A percentile compares a stretch with the other conserved stretches of the same genome.
Conservation (phyloP, 2,113 vertebrate species). For the Paratilapia polleni region DNA sequence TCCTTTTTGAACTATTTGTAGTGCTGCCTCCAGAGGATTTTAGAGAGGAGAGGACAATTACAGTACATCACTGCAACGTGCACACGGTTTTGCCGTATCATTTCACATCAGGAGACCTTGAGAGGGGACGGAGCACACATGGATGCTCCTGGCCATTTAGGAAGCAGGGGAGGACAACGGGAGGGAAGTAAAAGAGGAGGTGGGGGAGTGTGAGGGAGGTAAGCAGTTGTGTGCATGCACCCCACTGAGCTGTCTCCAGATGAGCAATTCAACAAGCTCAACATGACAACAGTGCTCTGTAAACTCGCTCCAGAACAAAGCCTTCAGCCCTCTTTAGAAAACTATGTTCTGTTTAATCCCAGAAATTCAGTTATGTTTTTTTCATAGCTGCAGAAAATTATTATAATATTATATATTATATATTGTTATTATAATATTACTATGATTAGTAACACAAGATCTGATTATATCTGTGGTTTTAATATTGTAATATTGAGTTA, state of each 20-base stretch:
- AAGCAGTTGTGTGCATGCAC: neutral
- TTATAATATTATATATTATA: neutral
- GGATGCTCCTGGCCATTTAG: constrained; percentile 35
- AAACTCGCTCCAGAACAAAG: constrained; percentile 6
- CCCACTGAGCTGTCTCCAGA: constrained; percentile 21
- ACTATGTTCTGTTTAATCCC: neutral
- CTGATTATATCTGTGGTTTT: neutral
- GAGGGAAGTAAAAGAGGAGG: neutral
- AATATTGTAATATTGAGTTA: neutral
- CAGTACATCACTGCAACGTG: neutral
- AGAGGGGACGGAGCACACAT: constrained; percentile 23
- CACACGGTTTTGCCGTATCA: neutral
- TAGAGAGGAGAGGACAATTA: constrained; percentile 31
- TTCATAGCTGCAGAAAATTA: neutral
- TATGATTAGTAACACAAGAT: neutral
- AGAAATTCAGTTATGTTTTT: neutral
- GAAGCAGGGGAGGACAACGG: neutral
- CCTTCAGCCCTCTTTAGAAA: neutral
- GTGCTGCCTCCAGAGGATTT: neutral
- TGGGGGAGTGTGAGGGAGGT: neutral
- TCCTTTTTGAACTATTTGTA: constrained; percentile 33
- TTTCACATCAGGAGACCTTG: constrained; percentile 34
- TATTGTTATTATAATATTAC: neutral
- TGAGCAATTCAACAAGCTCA: constrained; percentile 44
- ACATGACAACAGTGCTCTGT: constrained; percentile 34